Percentiles rank a stretch among this genome's conserved stretches.
Conservation (phyloP, 2,797 vertebrate genomes). For the Gorsachius magnificus region DNA sequence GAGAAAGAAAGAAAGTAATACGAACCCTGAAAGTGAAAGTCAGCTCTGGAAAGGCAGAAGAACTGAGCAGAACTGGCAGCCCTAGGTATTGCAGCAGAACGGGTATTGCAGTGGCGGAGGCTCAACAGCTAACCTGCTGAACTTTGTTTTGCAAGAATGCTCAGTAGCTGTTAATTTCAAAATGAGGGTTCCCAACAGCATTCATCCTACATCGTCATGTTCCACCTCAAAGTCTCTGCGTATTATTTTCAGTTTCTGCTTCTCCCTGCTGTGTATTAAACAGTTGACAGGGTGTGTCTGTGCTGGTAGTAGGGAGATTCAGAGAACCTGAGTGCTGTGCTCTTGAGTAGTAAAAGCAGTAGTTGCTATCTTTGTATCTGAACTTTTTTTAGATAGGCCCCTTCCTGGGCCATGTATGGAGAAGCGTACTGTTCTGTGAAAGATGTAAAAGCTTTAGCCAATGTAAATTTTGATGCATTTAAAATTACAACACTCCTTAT, state of each 20-base stretch:
- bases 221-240: neutral
- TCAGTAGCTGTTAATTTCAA: neutral
- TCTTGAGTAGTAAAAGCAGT: neutral
- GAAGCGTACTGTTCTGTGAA: neutral
- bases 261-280: neutral
- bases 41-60: neutral
- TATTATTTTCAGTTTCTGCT: neutral
- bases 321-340: neutral
- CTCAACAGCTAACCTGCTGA: neutral
- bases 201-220: neutral
- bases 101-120: neutral
- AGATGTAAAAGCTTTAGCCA: neutral
- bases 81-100: fast-evolving
- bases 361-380: neutral
- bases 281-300: neutral
- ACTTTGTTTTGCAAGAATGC: neutral
- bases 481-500: neutral
- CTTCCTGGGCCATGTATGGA: neutral
- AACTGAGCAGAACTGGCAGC: neutral
- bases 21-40: neutral
- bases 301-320: neutral
- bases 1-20: fast-evolving
- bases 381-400: neutral
- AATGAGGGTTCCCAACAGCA: neutral
- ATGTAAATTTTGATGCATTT: neutral